Evolutionary conservation across 2,113 vertebrate genomes (phyloP).

Genomic region (Tragelaphus imberbis): DNA sequence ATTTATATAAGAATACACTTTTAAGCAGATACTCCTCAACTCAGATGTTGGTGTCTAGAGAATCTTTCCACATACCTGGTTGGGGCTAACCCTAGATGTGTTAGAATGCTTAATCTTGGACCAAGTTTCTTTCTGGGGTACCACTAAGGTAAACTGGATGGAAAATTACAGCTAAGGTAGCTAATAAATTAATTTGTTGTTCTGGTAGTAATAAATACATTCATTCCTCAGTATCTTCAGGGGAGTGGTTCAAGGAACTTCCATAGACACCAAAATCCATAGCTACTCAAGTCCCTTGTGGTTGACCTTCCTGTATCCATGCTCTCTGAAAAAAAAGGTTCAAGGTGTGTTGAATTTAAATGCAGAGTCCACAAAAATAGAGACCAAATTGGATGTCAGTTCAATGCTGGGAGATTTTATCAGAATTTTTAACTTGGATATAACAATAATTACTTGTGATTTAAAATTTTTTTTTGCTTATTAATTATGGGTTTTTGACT

Average conservation of each 20-base stretch:
- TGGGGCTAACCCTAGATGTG: neutral
- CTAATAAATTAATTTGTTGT: neutral
- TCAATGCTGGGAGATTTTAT: neutral
- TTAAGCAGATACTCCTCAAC: neutral
- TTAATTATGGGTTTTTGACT: neutral
- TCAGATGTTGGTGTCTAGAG: neutral
- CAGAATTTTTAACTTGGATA: neutral
- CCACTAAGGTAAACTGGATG: neutral
- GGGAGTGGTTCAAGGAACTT: neutral
- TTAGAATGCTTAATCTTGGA: neutral
- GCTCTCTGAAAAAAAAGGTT: neutral
- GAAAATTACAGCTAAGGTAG: neutral
- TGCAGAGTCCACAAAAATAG: neutral
- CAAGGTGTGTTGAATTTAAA: rapidly evolving
- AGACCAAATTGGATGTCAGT: neutral
- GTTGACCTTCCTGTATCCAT: neutral
- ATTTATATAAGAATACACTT: neutral
- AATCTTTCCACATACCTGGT: neutral
- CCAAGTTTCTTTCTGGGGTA: neutral
- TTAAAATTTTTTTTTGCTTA: neutral
- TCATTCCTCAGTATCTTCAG: no score
- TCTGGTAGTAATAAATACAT: neutral
- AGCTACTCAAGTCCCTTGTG: neutral
- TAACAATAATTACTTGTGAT: neutral
- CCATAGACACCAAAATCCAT: neutral